Evolutionary conservation across 1,140 invertebrate genomes (phyloP).

Genomic region (Aphaenogaster rudis): DNA sequence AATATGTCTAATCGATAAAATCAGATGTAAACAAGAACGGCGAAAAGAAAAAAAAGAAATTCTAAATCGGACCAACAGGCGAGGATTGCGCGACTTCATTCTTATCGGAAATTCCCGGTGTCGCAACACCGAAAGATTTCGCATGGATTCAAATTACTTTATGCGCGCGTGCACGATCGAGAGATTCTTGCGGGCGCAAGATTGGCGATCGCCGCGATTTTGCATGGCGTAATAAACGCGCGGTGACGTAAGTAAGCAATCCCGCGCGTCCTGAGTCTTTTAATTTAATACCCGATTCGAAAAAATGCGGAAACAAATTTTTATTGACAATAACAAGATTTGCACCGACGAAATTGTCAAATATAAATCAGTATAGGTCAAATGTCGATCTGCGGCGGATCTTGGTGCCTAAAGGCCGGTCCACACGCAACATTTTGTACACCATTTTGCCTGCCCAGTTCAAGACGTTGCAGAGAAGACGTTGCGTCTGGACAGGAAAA

Average conservation of each 20-base stretch:
- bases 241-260: slow-evolving; percentile 31
- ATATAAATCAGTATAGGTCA: too few species aligned
- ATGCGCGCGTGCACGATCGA: not conserved
- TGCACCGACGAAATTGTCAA: too few species aligned
- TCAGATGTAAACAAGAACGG: not conserved
- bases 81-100: not conserved
- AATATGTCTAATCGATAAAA: not conserved
- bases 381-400: too few species aligned
- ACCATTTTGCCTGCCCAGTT: too few species aligned
- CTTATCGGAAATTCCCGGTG: not conserved
- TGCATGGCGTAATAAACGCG: slow-evolving; percentile 17
- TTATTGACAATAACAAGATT: too few species aligned
- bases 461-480: too few species aligned
- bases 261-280: slow-evolving; percentile 7
- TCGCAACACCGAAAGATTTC: slow-evolving; percentile 25
- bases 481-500: too few species aligned
- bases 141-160: slow-evolving; percentile 39
- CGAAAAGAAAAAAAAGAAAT: not conserved
- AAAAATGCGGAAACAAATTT: too few species aligned
- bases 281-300: not conserved
- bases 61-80: not conserved
- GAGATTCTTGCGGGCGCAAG: slow-evolving; percentile 40
- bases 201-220: slow-evolving; percentile 16
- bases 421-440: too few species aligned
- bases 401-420: too few species aligned